phyloP scores from a whole-genome alignment of 2,113 vertebrate genomes.

The Sander vitreus region DNA sequence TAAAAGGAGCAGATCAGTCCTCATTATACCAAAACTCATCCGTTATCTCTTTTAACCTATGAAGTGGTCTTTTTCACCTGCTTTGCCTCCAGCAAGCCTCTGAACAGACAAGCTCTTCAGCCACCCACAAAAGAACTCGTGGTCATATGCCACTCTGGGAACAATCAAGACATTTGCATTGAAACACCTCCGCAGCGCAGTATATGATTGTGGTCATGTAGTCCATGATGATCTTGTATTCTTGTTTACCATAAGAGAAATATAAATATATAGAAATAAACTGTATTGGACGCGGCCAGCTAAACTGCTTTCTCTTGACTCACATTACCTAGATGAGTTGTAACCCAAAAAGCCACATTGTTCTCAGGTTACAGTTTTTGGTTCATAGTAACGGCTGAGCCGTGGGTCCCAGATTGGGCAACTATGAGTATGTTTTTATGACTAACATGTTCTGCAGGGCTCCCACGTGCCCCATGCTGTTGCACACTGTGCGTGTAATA shows the following conservation, averaged over 20 bases:
- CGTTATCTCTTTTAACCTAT: constrained; percentile 8
- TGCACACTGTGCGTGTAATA: constrained; percentile 67
- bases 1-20: constrained; percentile 27
- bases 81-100: constrained; percentile 19
- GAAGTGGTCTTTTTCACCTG: constrained; percentile 38
- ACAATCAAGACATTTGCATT: background rate
- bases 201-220: background rate
- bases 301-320: background rate
- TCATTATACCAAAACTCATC: constrained; percentile 8
- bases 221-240: background rate
- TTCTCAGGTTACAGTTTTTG: constrained; percentile 24
- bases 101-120: constrained; percentile 6
- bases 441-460: constrained; percentile 63
- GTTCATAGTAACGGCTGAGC: constrained; percentile 15
- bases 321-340: background rate
- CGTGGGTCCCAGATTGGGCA: constrained; percentile 15
- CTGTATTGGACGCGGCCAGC: background rate
- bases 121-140: background rate
- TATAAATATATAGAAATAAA: too few species aligned
- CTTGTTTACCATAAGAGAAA: background rate
- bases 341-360: constrained; percentile 11
- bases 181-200: background rate
- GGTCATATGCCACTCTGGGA: constrained; percentile 2
- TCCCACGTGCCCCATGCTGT: constrained; percentile 61
- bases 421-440: constrained; percentile 60